A percentile compares a stretch with the other conserved stretches of the same genome.
Evolutionary conservation across 2,797 vertebrate species (phyloP).

Genomic region (Chloroceryle amazona): DNA sequence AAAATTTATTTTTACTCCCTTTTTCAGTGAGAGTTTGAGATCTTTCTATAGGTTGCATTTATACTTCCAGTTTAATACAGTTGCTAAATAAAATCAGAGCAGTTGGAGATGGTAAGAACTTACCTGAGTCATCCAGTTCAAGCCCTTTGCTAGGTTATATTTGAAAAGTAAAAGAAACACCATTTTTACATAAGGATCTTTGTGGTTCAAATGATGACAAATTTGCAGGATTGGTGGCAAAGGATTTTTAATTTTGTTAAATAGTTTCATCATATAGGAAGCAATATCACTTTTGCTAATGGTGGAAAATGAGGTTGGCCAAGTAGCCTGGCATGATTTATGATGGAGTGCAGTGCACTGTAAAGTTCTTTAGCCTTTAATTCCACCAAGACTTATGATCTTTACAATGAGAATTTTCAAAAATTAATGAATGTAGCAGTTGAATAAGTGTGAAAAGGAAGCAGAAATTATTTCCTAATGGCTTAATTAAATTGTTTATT

Average conservation of each 20-base stretch:
- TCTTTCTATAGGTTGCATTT: neutral
- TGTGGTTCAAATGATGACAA: neutral
- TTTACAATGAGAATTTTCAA: constrained; percentile 17
- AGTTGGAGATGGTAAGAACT: neutral
- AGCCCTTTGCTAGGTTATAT: neutral
- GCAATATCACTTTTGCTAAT: neutral
- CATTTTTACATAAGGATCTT: neutral
- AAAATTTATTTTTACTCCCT: neutral
- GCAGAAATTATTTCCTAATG: constrained; percentile 19
- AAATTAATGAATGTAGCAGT: neutral
- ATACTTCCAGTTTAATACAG: neutral
- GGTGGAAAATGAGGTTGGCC: neutral
- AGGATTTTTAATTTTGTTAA: neutral
- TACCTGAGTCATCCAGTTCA: neutral
- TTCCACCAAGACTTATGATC: neutral
- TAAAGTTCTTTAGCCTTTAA: constrained; percentile 15
- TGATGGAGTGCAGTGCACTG: neutral
- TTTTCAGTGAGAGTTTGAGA: neutral
- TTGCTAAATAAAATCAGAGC: neutral
- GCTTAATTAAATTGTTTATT: constrained; percentile 32
- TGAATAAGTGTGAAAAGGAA: constrained; percentile 24
- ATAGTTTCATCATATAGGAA: neutral
- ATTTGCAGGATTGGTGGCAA: neutral
- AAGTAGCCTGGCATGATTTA: neutral
- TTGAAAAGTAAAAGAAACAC: neutral